A percentile compares a stretch with the other conserved stretches of the same genome.
Evolutionary conservation across 2,797 vertebrate species (phyloP).

Genomic region (Numenius phaeopus): DNA sequence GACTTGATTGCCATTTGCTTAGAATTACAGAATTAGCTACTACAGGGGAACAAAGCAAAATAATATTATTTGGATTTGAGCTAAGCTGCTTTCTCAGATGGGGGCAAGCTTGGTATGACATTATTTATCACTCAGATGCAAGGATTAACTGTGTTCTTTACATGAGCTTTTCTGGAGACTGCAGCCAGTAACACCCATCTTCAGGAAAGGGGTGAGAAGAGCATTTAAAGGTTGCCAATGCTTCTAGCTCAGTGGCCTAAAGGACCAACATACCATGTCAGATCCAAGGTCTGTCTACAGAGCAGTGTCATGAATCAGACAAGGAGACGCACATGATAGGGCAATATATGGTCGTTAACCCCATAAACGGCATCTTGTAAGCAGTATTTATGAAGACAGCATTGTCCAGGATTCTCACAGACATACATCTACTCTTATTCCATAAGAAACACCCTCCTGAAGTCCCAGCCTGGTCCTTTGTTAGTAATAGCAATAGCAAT

Average conservation of each 20-base stretch:
- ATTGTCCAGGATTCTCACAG: background rate
- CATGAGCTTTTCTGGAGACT: background rate
- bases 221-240: background rate
- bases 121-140: background rate
- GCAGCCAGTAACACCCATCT: background rate
- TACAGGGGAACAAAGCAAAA: background rate
- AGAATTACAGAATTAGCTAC: slow-evolving; percentile 31
- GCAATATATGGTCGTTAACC: background rate
- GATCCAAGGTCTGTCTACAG: background rate
- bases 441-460: background rate
- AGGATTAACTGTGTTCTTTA: background rate
- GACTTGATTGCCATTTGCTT: background rate
- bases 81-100: background rate
- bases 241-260: background rate
- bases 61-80: slow-evolving; percentile 32
- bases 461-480: background rate
- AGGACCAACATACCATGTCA: background rate
- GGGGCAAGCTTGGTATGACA: background rate
- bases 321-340: background rate
- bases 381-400: background rate
- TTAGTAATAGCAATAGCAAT: background rate
- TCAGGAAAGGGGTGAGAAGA: background rate
- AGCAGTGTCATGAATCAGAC: background rate
- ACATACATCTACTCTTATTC: background rate
- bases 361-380: accelerated